These are phyloP conservation scores for Otolemur garnettii DNA, from an alignment of 2,113 vertebrate genomes.

Conservation along the genomic window DNA sequence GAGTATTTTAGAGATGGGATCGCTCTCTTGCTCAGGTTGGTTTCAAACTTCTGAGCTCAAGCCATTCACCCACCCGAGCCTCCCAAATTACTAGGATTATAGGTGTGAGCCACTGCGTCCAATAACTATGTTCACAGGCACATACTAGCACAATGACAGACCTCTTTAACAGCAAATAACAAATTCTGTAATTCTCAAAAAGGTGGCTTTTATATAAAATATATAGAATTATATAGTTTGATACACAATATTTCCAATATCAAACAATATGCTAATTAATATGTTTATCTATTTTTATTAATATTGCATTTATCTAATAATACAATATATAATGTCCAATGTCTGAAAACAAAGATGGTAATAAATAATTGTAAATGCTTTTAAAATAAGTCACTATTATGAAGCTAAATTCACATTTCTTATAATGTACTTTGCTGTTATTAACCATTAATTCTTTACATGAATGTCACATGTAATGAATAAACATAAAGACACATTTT, in stretches of 20 bases:
- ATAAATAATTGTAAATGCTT: background rate
- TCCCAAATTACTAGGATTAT: no score
- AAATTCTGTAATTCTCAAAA: background rate
- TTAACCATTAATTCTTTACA: conserved; percentile 22
- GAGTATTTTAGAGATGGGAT: no score
- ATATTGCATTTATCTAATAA: background rate
- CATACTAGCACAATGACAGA: background rate
- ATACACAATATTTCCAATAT: background rate
- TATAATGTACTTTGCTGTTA: background rate
- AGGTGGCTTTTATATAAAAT: background rate
- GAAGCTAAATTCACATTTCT: background rate
- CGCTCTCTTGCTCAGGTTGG: no score
- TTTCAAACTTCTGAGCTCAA: no score
- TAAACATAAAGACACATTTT: background rate
- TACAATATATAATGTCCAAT: background rate
- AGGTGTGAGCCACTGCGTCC: no score
- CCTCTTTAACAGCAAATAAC: background rate
- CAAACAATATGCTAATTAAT: background rate
- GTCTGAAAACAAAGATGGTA: background rate
- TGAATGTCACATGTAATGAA: background rate
- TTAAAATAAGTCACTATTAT: background rate
- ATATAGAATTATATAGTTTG: background rate
- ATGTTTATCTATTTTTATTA: background rate
- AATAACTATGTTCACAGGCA: background rate
- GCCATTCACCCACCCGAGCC: no score